Evolutionary conservation across 2,797 vertebrate species (phyloP), one percentile per base, ranked within the genome.

Genomic region (Microcaecilia unicolor): DNA sequence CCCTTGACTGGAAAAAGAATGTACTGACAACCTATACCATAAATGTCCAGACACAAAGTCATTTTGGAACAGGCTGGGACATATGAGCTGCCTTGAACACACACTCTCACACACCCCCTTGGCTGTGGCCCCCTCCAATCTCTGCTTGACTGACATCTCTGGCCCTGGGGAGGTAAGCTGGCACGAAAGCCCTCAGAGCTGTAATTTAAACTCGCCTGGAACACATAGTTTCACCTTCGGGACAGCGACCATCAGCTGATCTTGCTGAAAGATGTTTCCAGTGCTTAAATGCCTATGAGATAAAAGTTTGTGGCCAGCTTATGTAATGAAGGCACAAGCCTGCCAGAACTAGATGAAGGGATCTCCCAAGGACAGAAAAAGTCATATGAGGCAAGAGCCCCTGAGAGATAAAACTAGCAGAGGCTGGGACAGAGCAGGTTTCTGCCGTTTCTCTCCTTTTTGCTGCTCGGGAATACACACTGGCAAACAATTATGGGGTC

Each of bases 31-130:
- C 56, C 56, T 56, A 59, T 59, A 59, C 56, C 56, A 59, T 59
- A 59, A 55, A 59, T 59, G 56, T 59, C 56, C 56, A 59, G 56
- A 59, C 56, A 51, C 56, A 55, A 59, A 59, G 56, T 59, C 45
- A 59, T 59, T 59, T 59, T 59, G 56, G 56, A 59, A 39, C 56
- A 44, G 32, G 27, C 43, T 51, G 51, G 45, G 56, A 59, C 44
- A 59, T 44, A 39, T 59, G 56, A 59, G 46, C 48, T 29, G 49
- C 21, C 18, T 27, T 29, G 32, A 59, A 43, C 47, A 48, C 33
- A 21, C 44, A 41, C 34, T 41, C 36, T 20, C 32, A 40, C 30
- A 23, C 29, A 24, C 47, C 31, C 23, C 40, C 34, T 28, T 22
- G 26, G 51, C 35, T 48, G 37, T 48, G 45, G 31, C 28, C 41